Evolutionary conservation across 1,140 invertebrate species (phyloP), one percentile per base, ranked within the genome.

Genomic region (Philotrypesis tridentata): DNA sequence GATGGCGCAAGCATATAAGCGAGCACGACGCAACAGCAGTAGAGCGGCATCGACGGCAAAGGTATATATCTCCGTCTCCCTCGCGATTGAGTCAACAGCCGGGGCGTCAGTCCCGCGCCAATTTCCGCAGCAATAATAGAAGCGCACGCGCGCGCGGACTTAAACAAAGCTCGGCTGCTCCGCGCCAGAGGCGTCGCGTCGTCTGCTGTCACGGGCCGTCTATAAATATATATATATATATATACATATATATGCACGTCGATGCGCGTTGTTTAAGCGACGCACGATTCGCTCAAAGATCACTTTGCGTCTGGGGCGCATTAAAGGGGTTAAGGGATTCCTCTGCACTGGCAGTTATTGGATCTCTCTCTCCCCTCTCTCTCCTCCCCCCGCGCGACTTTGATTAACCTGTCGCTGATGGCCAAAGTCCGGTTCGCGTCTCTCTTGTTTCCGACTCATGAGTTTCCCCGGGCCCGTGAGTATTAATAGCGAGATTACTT

Each of bases 101-200:
- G 21, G n/a, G 9, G 63, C 63, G 25, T 65, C 63, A 65, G 63
- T 65, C 17, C 63, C 63, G 63, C 63, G 63, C 63, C 63, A 65
- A 65, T 65, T 65, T 65, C 23, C 63, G 63, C 25, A 29, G 63
- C 63, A 65, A 65, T 65, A 65, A 29, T 29, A 65, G 23, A 23
- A 29, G 63, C 63, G 17, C 63, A 9, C 63, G 27, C 9, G 63
- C 63, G 17, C 63, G 11, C 63, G 27, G 63, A 65, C 63, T 55
- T 65, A 65, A 25, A 65, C 27, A 27, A 29, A 65, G 27, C 63
- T 65, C 63, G 25, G 23, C 21, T 55, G 63, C 63, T 25, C 25
- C 63, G 5, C n/a, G 63, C 63, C 23, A 17, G 48, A 55, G 48
- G 48, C 48, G 17, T 21, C 48, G 48, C 48, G 17, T 21, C 48